Percentiles rank a stretch among this genome's conserved stretches.
Evolutionary conservation across 2,113 vertebrate genomes (phyloP).

Genomic region (Danio rerio): GRCz12tu NC_133180.1:34545001-34545500

Average conservation of each 20-base stretch:
- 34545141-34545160: not conserved
- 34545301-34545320: slow-evolving; percentile 4
- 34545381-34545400: slow-evolving; percentile 10
- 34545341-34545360: slow-evolving; percentile 21
- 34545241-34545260: slow-evolving; percentile 3
- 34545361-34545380: not conserved
- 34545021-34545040: slow-evolving; percentile 12
- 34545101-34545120: not conserved
- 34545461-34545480: not conserved
- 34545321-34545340: slow-evolving; percentile 26
- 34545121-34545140: not conserved
- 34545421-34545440: not conserved
- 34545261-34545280: not conserved
- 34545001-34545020: not conserved
- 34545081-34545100: slow-evolving; percentile 17
- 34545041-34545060: not conserved
- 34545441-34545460: slow-evolving; percentile 23
- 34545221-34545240: slow-evolving; percentile 17
- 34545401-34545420: slow-evolving; percentile 3
- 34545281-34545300: not conserved
- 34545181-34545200: slow-evolving; percentile 26
- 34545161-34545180: not conserved
- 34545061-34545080: slow-evolving; percentile 22
- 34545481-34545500: not conserved
- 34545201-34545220: not conserved